Evolutionary conservation across 2,113 vertebrate genomes (phyloP), one percentile per base, ranked within the genome.

Genomic region (Gyps fulvus): DNA sequence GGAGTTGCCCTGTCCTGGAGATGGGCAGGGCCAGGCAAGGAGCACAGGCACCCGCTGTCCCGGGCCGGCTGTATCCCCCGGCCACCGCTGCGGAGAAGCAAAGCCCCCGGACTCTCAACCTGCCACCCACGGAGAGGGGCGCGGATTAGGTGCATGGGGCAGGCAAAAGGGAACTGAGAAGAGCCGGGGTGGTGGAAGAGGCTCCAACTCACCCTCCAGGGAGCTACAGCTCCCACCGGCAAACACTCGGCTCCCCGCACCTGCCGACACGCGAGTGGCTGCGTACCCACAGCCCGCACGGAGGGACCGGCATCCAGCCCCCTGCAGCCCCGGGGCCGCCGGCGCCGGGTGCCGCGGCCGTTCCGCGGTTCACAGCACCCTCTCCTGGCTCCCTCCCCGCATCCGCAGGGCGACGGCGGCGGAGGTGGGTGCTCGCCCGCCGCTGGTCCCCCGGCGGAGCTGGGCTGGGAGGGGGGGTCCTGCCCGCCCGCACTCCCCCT

Each of bases 291-390:
- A 1, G 36, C 6, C 11, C 18, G 2, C 52, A 5, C 7, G 13
- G 50, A 16, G 18, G 36, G 9, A 2, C 3, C 27, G 13, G 34
- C 27, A 8, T 11, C 20, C 52, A 16, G 14, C 26, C 36, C n/a
- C n/a, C 29, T 3, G 61, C 40, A 17, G 29, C 22, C 42, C 54
- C 54, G 26, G 50, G 40, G 40, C 18, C 32, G 17, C 42, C 19
- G 52, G 26, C 31, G 10, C 9, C 2, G 49, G 6, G 31, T 13
- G 19, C 34, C 34, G 32, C 9, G 7, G 74, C 70, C 7, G 58
- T 97, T 95, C 87, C 23, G 86, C 70, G 93, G 96, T 27, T 87
- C 70, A 43, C 87, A 91, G 91, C 74, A n/a, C 97, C 98, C 97
- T 84, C 97, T 96, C 87, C 95, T 73, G 97, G 95, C 58, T 5